These are phyloP conservation scores for Fopius arisanus DNA, from an alignment of 1,140 invertebrate genomes.

Conservation along the genomic window DNA sequence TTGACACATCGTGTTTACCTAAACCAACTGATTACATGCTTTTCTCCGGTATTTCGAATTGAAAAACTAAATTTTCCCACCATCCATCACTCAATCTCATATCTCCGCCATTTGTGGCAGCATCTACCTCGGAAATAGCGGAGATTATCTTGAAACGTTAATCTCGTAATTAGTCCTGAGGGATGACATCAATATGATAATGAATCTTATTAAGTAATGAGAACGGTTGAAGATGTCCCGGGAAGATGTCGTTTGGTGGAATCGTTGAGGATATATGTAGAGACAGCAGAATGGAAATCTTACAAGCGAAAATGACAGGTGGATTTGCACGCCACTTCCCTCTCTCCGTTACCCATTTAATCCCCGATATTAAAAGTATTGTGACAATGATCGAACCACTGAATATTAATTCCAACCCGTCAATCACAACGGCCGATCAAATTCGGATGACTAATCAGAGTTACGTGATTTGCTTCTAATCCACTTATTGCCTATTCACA, in stretches of 20 bases:
- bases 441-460: background rate
- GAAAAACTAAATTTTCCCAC: background rate
- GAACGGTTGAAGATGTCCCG: conserved; percentile 2
- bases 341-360: background rate
- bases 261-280: background rate
- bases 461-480: conserved; percentile 1
- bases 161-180: background rate
- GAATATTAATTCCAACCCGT: background rate
- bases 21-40: background rate
- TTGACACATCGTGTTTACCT: no score
- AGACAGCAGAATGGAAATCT: background rate
- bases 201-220: conserved; percentile 34
- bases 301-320: background rate
- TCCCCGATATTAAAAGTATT: no score
- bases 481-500: background rate
- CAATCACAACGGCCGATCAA: background rate
- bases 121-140: background rate
- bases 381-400: background rate
- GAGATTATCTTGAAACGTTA: background rate
- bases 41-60: background rate
- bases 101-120: background rate
- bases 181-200: conserved; percentile 36
- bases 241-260: conserved; percentile 17
- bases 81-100: background rate
- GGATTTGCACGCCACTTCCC: no score